Evolutionary conservation across 2,888 invertebrate genomes (phyloP).

Genomic region (Monochamus alternatus): DNA sequence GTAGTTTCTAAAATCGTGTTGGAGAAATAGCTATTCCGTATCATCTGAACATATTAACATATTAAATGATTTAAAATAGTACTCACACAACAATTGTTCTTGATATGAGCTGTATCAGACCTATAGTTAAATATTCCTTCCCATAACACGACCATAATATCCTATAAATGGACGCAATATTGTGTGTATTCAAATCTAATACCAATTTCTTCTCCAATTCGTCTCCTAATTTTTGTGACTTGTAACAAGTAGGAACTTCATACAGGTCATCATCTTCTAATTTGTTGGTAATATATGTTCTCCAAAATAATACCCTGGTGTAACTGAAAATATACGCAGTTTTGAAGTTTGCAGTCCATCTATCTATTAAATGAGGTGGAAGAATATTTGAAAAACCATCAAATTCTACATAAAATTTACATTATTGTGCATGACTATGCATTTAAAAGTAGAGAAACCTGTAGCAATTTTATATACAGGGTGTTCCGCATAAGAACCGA

Average conservation of each 20-base stretch:
- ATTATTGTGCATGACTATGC: too few species aligned
- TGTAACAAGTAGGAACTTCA: conserved; percentile 70
- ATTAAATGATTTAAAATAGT: not conserved
- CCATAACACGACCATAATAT: conserved; percentile 58
- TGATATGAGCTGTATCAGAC: conserved; percentile 53
- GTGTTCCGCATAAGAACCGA: too few species aligned
- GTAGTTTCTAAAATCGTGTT: too few species aligned
- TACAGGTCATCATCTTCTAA: conserved; percentile 77
- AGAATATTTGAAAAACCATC: too few species aligned
- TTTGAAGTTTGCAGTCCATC: too few species aligned
- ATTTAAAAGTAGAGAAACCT: too few species aligned
- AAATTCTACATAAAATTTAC: too few species aligned
- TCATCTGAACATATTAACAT: too few species aligned
- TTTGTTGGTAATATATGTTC: conserved; percentile 76
- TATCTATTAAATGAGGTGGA: too few species aligned
- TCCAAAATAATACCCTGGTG: conserved; percentile 76
- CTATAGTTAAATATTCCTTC: conserved; percentile 53
- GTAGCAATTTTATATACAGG: too few species aligned
- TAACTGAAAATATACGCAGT: conserved; percentile 72
- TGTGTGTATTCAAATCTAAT: conserved; percentile 47
- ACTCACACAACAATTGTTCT: conserved; percentile 55
- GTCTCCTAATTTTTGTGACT: conserved; percentile 53
- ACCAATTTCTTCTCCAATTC: conserved; percentile 62
- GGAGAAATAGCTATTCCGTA: too few species aligned
- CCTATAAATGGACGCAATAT: conserved; percentile 49